A percentile compares a stretch with the other conserved stretches of the same genome.
These are phyloP conservation scores for Vanacampus margaritifer DNA, from an alignment of 2,113 vertebrate genomes.

Conservation along the genomic window DNA sequence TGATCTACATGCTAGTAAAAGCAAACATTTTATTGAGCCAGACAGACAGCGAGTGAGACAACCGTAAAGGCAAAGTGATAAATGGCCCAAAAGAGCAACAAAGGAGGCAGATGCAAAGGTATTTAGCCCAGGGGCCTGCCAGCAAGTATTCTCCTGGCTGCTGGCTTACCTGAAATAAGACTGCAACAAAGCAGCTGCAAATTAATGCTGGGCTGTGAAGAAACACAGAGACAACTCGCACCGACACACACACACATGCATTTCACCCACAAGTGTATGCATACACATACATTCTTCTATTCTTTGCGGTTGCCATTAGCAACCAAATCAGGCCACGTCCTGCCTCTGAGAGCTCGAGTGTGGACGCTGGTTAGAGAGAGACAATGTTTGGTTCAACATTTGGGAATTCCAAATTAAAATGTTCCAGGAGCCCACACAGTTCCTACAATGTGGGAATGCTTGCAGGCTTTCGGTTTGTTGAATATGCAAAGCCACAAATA, in stretches of 20 bases:
- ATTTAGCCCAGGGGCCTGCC: conserved; percentile 47
- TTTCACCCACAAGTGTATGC: neutral
- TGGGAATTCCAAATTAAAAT: conserved; percentile 39
- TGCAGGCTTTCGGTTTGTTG: conserved; percentile 29
- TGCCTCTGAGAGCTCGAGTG: conserved; percentile 41
- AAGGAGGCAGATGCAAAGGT: conserved; percentile 30
- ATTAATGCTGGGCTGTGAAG: conserved; percentile 45
- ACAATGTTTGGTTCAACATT: conserved; percentile 26
- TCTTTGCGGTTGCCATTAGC: conserved; percentile 39
- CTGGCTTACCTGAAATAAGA: conserved; percentile 41
- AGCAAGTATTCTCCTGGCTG: conserved; percentile 40
- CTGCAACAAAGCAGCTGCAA: conserved; percentile 31
- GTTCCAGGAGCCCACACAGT: conserved; percentile 29
- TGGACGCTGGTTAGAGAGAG: conserved; percentile 40
- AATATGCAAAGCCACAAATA: conserved; percentile 40
- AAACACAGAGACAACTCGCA: conserved; percentile 1
- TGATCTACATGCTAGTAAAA: conserved; percentile 34
- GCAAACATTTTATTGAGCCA: conserved; percentile 32
- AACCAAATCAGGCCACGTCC: conserved; percentile 33
- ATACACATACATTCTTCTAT: conserved; percentile 8
- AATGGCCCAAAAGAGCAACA: conserved; percentile 27
- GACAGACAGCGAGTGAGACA: conserved; percentile 31
- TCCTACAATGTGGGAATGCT: conserved; percentile 19
- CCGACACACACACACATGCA: conserved; percentile 2
- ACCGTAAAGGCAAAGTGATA: conserved; percentile 28